Conservation (phyloP, 2,888 invertebrate genomes). For the Bembecia ichneumoniformis region DNA sequence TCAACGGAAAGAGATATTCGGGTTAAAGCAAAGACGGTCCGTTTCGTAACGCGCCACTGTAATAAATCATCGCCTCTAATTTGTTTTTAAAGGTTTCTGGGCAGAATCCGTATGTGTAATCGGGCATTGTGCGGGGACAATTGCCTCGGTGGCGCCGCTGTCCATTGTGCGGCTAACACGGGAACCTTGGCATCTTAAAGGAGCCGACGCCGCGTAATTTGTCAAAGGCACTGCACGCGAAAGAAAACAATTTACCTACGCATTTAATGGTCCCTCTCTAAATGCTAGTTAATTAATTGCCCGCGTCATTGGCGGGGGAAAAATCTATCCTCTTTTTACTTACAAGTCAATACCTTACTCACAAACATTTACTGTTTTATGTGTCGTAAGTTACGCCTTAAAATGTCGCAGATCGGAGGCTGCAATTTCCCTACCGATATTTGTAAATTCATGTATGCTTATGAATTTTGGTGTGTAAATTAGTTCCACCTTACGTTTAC, state of each 20-base stretch:
- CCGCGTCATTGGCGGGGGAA: too few species aligned
- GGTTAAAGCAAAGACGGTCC: slow-evolving; percentile 21
- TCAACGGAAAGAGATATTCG: slow-evolving; percentile 32
- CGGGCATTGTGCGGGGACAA: slow-evolving; percentile 57
- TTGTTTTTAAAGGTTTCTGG: slow-evolving; percentile 70
- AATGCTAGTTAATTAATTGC: slow-evolving; percentile 53
- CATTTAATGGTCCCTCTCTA: slow-evolving; percentile 43
- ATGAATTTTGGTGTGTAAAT: too few species aligned
- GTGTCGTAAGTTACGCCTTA: too few species aligned
- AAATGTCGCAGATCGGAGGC: too few species aligned
- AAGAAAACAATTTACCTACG: slow-evolving; percentile 39
- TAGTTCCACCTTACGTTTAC: too few species aligned
- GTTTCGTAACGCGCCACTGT: slow-evolving; percentile 50
- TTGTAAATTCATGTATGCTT: too few species aligned
- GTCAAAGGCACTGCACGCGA: slow-evolving; percentile 38
- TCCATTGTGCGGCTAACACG: slow-evolving; percentile 35
- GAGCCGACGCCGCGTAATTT: slow-evolving; percentile 50
- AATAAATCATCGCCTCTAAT: slow-evolving; percentile 71
- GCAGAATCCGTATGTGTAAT: slow-evolving; percentile 61
- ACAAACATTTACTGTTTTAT: too few species aligned
- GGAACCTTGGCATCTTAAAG: slow-evolving; percentile 29
- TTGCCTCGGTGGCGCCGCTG: slow-evolving; percentile 33
- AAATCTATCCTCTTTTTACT: too few species aligned
- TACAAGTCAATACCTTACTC: too few species aligned
- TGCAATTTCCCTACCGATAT: too few species aligned